Base-by-base conservation (phyloP, 2,797 vertebrate genomes). In the Cottoperca gobio region DNA sequence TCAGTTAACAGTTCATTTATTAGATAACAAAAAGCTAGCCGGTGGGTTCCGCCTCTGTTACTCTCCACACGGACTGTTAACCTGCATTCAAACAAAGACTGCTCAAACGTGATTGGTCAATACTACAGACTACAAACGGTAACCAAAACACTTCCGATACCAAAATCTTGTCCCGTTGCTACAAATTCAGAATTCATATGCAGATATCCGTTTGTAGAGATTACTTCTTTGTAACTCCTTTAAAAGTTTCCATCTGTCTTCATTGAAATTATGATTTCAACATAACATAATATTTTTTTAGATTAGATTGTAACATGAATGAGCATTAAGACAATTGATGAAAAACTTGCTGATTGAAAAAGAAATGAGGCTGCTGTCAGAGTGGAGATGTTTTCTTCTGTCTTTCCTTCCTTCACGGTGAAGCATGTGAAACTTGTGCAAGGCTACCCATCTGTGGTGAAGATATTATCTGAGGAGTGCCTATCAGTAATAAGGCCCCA, bases 231-330 rank as follows among this genome's bases (percentile, higher is more conserved):
- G 23, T 14, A 26, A 45, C 19, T 12, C 42, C n/a, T 45, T 17
- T 33, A 23, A 11, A 55, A 39, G 42, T 58, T 48, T 58, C 12
- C 23, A 39, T 42, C 35, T n/a, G 52, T 6, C 10, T 26, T 52
- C 21, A 45, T 1, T 62, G 33, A 63, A 68, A 61, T 42, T 8
- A 19, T 42, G 16, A 74, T 48, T 53, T 42, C n/a, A 59, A 42
- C 10, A 58, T 45, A 43, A 12, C 21, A 48, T 1, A 8, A 48
- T 48, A n/a, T n/a, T 26, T 39, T 31, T 49, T 55, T 35, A 23
- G 10, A 35, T 46, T 8, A 14, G 8, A 46, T 10, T 23, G 14
- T 4, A 17, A 46, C 3, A 24, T 42, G 7, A 8, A 43, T 19
- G 52, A 57, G 9, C 8, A 4, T 40, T 46, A 23, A 42, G 63